These are phyloP conservation scores for Cryptotis parvus DNA, from an alignment of 2,113 vertebrate species.

Conservation along the genomic window DNA sequence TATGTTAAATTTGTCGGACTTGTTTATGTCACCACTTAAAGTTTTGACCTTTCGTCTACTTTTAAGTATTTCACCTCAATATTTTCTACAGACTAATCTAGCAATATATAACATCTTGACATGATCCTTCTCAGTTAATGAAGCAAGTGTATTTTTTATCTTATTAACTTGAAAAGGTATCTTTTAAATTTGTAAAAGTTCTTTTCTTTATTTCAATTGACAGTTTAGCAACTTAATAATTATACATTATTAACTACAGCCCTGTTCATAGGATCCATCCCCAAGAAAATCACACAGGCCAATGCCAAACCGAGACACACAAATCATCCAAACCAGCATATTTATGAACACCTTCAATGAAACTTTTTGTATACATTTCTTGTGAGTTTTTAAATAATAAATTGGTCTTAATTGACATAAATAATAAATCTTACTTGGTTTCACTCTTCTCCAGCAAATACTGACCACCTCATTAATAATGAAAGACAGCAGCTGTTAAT, in stretches of 20 bases:
- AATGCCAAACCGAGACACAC: background rate
- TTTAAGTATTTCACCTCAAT: background rate
- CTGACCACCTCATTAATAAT: constrained; percentile 72
- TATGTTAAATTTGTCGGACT: background rate
- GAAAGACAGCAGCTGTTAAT: constrained; percentile 76
- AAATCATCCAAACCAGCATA: background rate
- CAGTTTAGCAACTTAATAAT: constrained; percentile 9
- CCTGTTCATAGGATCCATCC: background rate
- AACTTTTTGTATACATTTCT: background rate
- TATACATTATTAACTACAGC: background rate
- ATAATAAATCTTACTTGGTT: constrained; percentile 46
- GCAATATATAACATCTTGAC: background rate
- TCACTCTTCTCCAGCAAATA: background rate
- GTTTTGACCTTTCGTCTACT: background rate
- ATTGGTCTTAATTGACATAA: constrained; percentile 47
- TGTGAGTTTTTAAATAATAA: constrained; percentile 41
- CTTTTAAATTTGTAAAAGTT: background rate
- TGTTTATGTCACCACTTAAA: background rate
- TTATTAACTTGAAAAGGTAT: background rate
- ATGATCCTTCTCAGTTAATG: background rate
- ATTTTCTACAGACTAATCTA: background rate
- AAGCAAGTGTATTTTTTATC: background rate
- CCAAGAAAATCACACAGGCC: background rate
- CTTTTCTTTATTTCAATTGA: background rate
- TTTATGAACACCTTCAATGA: background rate